Percentiles rank a stretch among this genome's conserved stretches.
Conservation (phyloP, 2,797 vertebrate species). For the Mycteria americana region DNA sequence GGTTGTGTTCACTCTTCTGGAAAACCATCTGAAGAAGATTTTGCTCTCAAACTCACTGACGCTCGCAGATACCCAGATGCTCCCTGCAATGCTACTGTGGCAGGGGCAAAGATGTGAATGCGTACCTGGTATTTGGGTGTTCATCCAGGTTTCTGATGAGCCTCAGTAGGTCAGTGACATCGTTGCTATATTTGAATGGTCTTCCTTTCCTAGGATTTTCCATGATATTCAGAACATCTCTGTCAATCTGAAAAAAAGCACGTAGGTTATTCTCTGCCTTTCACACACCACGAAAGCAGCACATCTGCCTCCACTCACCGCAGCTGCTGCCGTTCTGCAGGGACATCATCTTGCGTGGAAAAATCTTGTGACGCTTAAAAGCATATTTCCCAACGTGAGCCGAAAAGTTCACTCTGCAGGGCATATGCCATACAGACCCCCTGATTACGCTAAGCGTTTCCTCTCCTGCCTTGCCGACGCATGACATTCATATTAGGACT, state of each 20-base stretch:
- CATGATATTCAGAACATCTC: not conserved
- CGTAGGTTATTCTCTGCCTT: not conserved
- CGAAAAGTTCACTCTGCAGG: not conserved
- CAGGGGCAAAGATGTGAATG: not conserved
- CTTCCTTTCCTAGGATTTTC: fast-evolving
- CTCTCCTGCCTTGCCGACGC: not conserved
- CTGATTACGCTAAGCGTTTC: not conserved
- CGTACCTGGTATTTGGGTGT: conserved; percentile 32
- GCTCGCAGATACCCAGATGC: not conserved
- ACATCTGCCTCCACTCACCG: not conserved
- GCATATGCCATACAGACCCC: too few species aligned
- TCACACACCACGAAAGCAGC: not conserved
- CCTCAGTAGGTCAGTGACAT: conserved; percentile 41
- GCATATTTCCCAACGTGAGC: not conserved
- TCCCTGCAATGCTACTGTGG: not conserved
- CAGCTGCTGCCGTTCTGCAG: not conserved
- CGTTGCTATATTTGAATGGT: fast-evolving
- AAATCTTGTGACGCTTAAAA: not conserved
- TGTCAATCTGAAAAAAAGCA: conserved; percentile 55
- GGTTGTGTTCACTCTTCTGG: not conserved
- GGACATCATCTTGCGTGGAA: not conserved
- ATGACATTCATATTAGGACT: not conserved
- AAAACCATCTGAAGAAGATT: not conserved
- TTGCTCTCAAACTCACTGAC: not conserved
- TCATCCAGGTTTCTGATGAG: conserved; percentile 74